phyloP scores from a whole-genome alignment of 2,888 invertebrate genomes.

The Lycophotia porphyrea region DNA sequence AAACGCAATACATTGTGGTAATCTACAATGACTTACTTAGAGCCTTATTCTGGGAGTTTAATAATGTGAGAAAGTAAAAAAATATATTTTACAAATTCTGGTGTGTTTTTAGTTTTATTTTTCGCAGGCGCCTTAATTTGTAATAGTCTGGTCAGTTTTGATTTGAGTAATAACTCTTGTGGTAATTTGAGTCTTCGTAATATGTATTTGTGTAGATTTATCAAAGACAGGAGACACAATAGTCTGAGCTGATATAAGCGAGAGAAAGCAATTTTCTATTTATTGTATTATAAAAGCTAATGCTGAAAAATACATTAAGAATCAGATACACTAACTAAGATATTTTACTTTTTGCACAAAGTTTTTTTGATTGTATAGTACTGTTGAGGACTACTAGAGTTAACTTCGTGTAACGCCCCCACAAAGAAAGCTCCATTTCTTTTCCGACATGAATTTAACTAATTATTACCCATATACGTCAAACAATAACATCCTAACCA shows the following conservation, averaged over 20 bases:
- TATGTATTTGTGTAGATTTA: background rate
- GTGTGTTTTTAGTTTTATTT: background rate
- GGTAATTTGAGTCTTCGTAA: background rate
- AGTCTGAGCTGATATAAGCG: too few relatives aligned
- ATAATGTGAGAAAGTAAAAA: constrained; percentile 2
- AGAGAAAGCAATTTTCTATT: too few relatives aligned
- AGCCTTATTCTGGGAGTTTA: constrained; percentile 67
- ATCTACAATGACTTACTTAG: constrained; percentile 70
- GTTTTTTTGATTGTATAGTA: background rate
- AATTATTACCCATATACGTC: background rate
- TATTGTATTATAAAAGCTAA: background rate
- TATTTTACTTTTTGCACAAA: background rate
- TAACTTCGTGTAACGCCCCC: background rate
- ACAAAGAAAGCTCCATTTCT: background rate
- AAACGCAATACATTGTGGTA: constrained; percentile 73
- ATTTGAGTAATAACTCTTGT: background rate
- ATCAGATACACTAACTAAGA: background rate
- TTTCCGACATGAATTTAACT: background rate
- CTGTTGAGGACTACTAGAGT: background rate
- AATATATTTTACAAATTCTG: background rate
- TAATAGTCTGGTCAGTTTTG: background rate
- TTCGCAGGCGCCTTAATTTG: background rate
- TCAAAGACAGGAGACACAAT: background rate
- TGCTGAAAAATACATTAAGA: background rate
- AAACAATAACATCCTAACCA: background rate